Evolutionary conservation across 1,140 invertebrate species (phyloP).

Genomic region (Drosophila rhopaloa): DNA sequence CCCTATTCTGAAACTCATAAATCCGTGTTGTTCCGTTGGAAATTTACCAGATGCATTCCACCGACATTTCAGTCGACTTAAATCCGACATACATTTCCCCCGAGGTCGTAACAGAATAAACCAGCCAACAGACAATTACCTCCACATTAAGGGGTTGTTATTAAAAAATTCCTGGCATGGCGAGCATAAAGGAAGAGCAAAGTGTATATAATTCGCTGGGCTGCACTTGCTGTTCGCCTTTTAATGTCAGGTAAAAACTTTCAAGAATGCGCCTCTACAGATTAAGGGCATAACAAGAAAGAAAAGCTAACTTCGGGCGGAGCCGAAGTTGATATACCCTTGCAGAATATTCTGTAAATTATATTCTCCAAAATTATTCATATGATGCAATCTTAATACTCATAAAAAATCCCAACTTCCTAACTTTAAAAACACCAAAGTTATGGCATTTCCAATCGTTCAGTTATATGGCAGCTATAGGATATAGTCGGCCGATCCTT

Average conservation of each 20-base stretch:
- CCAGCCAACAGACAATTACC: slow-evolving; percentile 41
- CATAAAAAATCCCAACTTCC: too few relatives aligned
- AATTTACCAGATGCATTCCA: slow-evolving; percentile 8
- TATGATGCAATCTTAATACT: too few relatives aligned
- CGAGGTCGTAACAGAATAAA: slow-evolving; percentile 20
- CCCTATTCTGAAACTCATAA: neutral
- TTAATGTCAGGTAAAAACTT: slow-evolving; percentile 43
- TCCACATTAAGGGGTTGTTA: slow-evolving; percentile 51
- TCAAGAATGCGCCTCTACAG: slow-evolving; percentile 38
- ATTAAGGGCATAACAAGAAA: slow-evolving; percentile 42
- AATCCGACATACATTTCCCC: slow-evolving; percentile 26
- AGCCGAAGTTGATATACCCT: too few relatives aligned
- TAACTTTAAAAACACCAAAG: too few relatives aligned
- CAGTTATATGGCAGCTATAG: too few relatives aligned
- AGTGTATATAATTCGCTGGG: slow-evolving; percentile 36
- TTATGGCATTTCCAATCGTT: too few relatives aligned
- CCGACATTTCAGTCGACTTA: slow-evolving; percentile 27
- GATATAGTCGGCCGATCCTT: too few relatives aligned
- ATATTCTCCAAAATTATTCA: too few relatives aligned
- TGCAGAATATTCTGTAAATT: too few relatives aligned
- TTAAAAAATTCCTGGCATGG: slow-evolving; percentile 46
- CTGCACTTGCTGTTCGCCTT: slow-evolving; percentile 21
- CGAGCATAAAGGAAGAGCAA: slow-evolving; percentile 19
- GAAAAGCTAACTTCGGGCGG: too few relatives aligned
- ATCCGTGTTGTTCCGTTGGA: neutral